Evolutionary conservation across 2,113 vertebrate genomes (phyloP).

Genomic region (Saimiri boliviensis): DNA sequence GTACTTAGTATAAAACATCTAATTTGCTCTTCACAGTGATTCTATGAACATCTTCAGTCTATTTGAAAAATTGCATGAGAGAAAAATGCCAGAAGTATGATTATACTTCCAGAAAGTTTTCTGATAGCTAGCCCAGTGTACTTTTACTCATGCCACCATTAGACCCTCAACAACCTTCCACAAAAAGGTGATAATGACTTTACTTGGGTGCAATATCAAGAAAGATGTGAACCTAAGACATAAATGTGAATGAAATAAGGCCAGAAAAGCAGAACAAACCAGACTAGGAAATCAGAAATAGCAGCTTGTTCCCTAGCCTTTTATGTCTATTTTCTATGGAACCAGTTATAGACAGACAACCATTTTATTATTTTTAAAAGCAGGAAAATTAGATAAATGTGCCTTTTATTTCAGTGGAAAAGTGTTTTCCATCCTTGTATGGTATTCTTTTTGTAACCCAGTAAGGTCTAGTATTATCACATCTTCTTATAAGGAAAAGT

Average conservation of each 20-base stretch:
- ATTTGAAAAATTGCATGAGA: not conserved
- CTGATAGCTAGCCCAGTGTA: not conserved
- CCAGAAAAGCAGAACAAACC: not conserved
- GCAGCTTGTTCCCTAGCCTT: not conserved
- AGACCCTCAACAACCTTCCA: not conserved
- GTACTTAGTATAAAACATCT: not conserved
- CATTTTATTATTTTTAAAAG: not conserved
- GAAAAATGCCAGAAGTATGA: not conserved
- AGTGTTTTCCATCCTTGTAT: not conserved
- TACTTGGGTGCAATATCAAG: not conserved
- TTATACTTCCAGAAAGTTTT: not conserved
- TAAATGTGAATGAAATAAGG: not conserved
- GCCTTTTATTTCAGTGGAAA: not conserved
- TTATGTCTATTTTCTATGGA: not conserved
- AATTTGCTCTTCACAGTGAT: not conserved
- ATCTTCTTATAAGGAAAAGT: not conserved
- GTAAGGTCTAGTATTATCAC: not conserved
- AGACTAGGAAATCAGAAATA: not conserved
- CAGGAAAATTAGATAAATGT: not conserved
- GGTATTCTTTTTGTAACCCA: not conserved
- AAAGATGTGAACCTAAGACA: not conserved
- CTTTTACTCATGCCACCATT: not conserved
- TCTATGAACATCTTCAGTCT: not conserved
- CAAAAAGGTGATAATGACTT: not conserved
- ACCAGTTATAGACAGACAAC: not conserved